Evolutionary conservation across 2,888 invertebrate genomes (phyloP).

Genomic region (Drosophila anceps): DNA sequence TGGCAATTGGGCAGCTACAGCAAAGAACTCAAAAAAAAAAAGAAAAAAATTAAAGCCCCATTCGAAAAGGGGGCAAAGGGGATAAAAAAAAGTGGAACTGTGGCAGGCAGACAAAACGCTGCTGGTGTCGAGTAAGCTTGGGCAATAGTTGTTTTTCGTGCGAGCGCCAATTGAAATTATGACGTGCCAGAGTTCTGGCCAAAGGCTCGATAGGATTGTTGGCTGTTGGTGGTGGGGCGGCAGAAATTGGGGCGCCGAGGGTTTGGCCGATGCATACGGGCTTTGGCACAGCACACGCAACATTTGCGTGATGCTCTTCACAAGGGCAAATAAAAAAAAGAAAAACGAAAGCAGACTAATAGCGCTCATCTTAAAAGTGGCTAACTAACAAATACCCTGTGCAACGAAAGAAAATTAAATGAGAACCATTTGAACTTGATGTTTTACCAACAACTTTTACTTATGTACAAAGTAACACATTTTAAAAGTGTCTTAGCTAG

Average conservation of each 20-base stretch:
- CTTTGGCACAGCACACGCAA: conserved; percentile 60
- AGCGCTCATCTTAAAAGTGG: not conserved
- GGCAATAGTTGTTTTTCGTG: conserved; percentile 70
- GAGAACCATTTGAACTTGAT: not conserved
- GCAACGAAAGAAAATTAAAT: not conserved
- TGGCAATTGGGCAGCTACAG: conserved; percentile 71
- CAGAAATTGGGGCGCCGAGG: conserved; percentile 2
- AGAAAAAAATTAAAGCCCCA: conserved; percentile 14
- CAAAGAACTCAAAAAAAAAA: conserved; percentile 18
- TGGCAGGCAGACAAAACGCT: conserved; percentile 52
- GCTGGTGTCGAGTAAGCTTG: conserved; percentile 71
- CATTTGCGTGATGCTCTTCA: conserved; percentile 73
- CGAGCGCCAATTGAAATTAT: conserved; percentile 68
- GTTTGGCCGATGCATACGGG: conserved; percentile 16
- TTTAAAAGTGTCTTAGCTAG: not conserved
- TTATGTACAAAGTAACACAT: not conserved
- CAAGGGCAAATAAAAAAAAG: conserved; percentile 12
- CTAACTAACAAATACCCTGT: not conserved
- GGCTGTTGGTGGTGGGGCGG: not conserved
- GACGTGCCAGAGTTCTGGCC: conserved; percentile 66
- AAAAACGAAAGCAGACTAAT: conserved; percentile 9
- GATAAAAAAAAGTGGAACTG: not conserved
- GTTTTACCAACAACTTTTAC: not conserved
- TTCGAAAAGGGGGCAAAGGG: not conserved
- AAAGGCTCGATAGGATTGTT: conserved; percentile 43